Base-by-base conservation (phyloP, 37 sponge, comb jelly and placozoan genomes). In the Tethya wilhelma region DNA sequence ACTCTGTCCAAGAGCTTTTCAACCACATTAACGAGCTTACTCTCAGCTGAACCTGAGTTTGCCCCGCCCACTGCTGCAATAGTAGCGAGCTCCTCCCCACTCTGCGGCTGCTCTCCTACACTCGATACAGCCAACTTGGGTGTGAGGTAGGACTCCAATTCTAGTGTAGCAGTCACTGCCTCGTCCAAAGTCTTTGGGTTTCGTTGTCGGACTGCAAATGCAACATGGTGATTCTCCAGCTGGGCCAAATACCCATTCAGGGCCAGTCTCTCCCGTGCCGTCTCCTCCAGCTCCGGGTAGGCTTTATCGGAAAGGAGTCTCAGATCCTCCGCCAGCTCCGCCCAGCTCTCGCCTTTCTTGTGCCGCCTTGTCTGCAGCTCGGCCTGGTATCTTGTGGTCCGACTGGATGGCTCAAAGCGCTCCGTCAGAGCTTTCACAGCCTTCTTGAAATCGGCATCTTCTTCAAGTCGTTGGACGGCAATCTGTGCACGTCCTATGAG, bases 161-260 rank as follows among this genome's bases (percentile, higher is more conserved):
- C 89, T 14, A 78, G 36, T 0, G 89, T 89, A 4, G 84, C 73
- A 23, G 28, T 30, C 20, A 89, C 89, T 8, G 84, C 79, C 17
- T 69, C 79, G 28, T 83, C 79, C 29, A 89, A 36, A 0, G 38
- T 78, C 43, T 46, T 70, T 0, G 88, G 88, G 33, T 32, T 45
- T 55, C 32, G 58, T 72, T 88, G 83, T 60, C 38, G 57, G 0
- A 88, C 88, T 9, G 59, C 28, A 44, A 86, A 80, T 0, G 75
- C 66, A 0, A 86, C 59, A 25, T 79, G 81, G 39, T 67, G 81
- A 29, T 65, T 43, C 1, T 63, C 42, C 43, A 79, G 41, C 44
- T 73, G 76, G 1, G 20, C 4, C 40, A 87, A 32, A 59, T 69
- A 81, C 0, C 12, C 34, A 3, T 56, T 57, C 36, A 86, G 43